Percentiles rank a stretch among this genome's conserved stretches.
Conservation (phyloP, 2,888 invertebrate species). For the Drosophila meridionalis region DNA sequence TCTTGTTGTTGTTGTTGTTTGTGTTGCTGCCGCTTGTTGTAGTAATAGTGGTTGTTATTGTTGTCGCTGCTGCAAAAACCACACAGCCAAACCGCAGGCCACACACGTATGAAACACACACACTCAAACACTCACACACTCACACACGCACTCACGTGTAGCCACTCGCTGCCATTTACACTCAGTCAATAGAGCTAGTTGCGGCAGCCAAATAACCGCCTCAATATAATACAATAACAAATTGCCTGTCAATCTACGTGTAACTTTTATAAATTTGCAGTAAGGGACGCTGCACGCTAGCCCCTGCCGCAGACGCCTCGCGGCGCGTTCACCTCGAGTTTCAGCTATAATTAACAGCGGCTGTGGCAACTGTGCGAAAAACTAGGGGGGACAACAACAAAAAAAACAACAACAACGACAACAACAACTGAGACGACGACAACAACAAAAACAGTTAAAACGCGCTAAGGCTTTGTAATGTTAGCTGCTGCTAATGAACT, state of each 20-base stretch:
- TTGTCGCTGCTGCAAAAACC: slow-evolving; percentile 38
- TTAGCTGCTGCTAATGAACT: slow-evolving; percentile 65
- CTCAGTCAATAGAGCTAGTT: slow-evolving; percentile 60
- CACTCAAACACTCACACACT: slow-evolving; percentile 5
- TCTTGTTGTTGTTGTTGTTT: background rate
- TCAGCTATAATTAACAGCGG: slow-evolving; percentile 71
- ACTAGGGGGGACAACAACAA: slow-evolving; percentile 34
- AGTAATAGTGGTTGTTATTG: slow-evolving; percentile 8
- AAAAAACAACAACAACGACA: slow-evolving; percentile 37
- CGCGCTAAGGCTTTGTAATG: slow-evolving; percentile 57
- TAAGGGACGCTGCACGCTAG: slow-evolving; percentile 27
- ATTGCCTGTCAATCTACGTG: slow-evolving; percentile 81
- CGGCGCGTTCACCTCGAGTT: slow-evolving; percentile 46
- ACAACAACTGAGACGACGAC: slow-evolving; percentile 16
- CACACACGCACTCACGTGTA: slow-evolving; percentile 8
- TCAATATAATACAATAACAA: slow-evolving; percentile 70
- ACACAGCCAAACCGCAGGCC: slow-evolving; percentile 55
- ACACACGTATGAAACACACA: slow-evolving; percentile 16
- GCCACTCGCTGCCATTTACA: slow-evolving; percentile 30
- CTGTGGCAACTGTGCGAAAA: slow-evolving; percentile 51
- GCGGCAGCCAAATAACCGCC: slow-evolving; percentile 60
- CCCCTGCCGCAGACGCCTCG: slow-evolving; percentile 28
- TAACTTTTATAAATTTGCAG: slow-evolving; percentile 80
- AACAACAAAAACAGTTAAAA: slow-evolving; percentile 11
- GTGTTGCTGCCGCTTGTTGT: slow-evolving; percentile 5